A percentile compares a stretch with the other conserved stretches of the same genome.
Conservation (phyloP, 2,888 invertebrate genomes). For the Tromatobia lineatoria region DNA sequence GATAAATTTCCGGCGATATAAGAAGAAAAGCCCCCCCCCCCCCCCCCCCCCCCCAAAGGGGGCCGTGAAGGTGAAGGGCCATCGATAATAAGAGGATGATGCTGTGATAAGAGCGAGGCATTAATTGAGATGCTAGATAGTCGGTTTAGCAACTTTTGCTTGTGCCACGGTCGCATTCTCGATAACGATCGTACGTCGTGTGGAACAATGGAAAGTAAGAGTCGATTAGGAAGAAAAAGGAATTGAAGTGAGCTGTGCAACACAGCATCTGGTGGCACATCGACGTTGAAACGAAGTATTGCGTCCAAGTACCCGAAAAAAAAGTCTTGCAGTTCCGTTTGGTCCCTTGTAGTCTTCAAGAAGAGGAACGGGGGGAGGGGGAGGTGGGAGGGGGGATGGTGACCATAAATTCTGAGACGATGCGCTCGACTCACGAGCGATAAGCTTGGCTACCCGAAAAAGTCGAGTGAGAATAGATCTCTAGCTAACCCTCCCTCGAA, state of each 20-base stretch:
- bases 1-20: slow-evolving; percentile 47
- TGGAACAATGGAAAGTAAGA: slow-evolving; percentile 75
- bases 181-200: slow-evolving; percentile 79
- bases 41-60: neutral
- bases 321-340: slow-evolving; percentile 57
- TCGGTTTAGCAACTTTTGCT: slow-evolving; percentile 31
- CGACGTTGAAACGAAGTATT: slow-evolving; percentile 16
- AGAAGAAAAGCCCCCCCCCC: neutral
- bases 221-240: slow-evolving; percentile 19
- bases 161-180: slow-evolving; percentile 12
- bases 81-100: slow-evolving; percentile 57
- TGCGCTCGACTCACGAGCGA: slow-evolving; percentile 62
- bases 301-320: slow-evolving; percentile 35
- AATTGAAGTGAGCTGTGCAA: slow-evolving; percentile 24
- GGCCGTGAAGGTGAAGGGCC: slow-evolving; percentile 19
- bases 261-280: slow-evolving; percentile 51
- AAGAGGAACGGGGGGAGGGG: slow-evolving; percentile 1
- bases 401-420: slow-evolving; percentile 63
- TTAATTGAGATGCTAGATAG: slow-evolving; percentile 48
- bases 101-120: slow-evolving; percentile 51
- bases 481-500: slow-evolving; percentile 5
- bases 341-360: slow-evolving; percentile 27
- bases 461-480: slow-evolving; percentile 60
- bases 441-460: slow-evolving; percentile 56
- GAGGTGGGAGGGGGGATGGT: slow-evolving; percentile 11